Evolutionary conservation across 2,888 invertebrate species (phyloP).

Genomic region (Cylindroiulus punctatus): DNA sequence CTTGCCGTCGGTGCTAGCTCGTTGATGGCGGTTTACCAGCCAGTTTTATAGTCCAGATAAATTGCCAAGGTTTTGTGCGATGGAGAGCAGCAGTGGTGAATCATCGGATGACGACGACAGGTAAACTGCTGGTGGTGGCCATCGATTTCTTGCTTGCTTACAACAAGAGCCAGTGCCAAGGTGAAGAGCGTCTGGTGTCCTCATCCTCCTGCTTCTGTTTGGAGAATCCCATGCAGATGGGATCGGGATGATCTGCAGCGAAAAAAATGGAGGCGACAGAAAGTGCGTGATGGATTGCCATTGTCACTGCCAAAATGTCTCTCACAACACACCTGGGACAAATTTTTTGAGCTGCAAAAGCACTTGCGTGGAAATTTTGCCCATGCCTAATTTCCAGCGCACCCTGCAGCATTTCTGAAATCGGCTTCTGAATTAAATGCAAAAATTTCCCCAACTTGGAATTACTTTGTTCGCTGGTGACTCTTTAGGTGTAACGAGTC

Average conservation of each 20-base stretch:
- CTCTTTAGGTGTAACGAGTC: no score
- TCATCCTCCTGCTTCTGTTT: not conserved
- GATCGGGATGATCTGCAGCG: not conserved
- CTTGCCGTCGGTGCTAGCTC: not conserved
- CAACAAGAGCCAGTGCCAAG: not conserved
- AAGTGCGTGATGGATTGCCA: not conserved
- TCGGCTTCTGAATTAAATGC: no score
- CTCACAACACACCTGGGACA: constrained; percentile 4
- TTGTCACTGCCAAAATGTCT: constrained; percentile 38
- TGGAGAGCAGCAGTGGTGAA: constrained; percentile 36
- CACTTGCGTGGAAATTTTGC: no score
- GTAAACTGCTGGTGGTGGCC: not conserved
- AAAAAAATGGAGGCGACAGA: not conserved
- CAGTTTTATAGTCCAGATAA: not conserved
- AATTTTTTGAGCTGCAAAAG: not conserved
- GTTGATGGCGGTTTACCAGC: not conserved
- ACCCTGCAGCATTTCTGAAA: not conserved
- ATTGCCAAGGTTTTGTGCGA: not conserved
- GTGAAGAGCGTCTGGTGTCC: not conserved
- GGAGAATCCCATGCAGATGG: constrained; percentile 10
- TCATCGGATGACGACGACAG: constrained; percentile 7
- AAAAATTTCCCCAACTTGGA: no score
- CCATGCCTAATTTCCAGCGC: not conserved
- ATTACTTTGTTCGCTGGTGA: no score
- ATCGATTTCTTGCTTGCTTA: not conserved